phyloP scores from a whole-genome alignment of 2,113 vertebrate genomes.

The Hemibagrus wyckioides region DNA sequence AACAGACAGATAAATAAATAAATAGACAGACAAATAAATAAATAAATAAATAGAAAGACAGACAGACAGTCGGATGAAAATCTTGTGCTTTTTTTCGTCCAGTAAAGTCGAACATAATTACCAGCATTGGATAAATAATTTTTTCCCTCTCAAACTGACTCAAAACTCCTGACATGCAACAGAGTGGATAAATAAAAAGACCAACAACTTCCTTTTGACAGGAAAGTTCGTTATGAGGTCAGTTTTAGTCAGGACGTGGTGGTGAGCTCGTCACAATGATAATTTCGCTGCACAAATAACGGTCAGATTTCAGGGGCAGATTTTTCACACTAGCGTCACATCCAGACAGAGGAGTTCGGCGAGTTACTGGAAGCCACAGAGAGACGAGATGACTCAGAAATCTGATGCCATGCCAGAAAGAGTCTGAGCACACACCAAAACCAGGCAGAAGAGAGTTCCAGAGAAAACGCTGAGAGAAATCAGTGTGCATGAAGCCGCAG shows the following conservation, averaged over 20 bases:
- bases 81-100: background rate
- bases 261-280: background rate
- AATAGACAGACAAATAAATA: too few relatives aligned
- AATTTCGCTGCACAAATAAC: background rate
- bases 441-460: background rate
- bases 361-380: slow-evolving; percentile 47
- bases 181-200: background rate
- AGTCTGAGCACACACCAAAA: background rate
- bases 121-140: background rate
- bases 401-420: background rate
- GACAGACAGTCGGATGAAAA: background rate
- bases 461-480: background rate
- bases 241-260: slow-evolving; percentile 10
- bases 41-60: too few relatives aligned
- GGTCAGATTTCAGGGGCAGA: background rate
- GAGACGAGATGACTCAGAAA: slow-evolving; percentile 36
- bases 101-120: background rate
- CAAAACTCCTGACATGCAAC: background rate
- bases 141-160: background rate
- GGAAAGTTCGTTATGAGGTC: background rate
- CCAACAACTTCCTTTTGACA: background rate
- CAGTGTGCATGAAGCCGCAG: background rate
- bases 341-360: background rate
- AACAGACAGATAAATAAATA: too few relatives aligned
- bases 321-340: background rate